Evolutionary conservation across 2,113 vertebrate genomes (phyloP).

Genomic region (Corythoichthys haematopterus): DNA sequence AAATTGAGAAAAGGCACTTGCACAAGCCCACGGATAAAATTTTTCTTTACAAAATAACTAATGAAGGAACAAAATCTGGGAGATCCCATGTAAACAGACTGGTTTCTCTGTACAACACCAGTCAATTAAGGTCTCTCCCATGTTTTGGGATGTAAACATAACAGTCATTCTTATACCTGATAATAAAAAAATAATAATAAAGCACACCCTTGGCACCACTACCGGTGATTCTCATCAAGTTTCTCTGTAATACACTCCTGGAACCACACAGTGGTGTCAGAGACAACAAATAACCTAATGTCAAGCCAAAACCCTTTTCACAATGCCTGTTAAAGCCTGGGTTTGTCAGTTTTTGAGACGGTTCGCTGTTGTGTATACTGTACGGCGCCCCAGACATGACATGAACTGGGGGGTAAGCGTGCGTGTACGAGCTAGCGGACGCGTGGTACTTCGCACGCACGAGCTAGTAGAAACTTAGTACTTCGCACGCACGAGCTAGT

Average conservation of each 20-base stretch:
- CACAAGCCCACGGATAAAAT: constrained; percentile 56
- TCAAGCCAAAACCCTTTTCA: not conserved
- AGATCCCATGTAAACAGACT: constrained; percentile 80
- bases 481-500: too few species aligned
- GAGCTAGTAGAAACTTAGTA: too few species aligned
- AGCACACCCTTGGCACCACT: constrained; percentile 44
- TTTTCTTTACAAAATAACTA: constrained; percentile 6
- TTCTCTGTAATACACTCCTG: constrained; percentile 73
- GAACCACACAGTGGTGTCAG: constrained; percentile 57
- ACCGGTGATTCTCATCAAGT: constrained; percentile 57
- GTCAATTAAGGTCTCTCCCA: constrained; percentile 61
- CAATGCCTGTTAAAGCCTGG: not conserved
- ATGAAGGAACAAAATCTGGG: constrained; percentile 21
- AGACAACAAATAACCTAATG: not conserved
- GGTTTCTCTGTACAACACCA: constrained; percentile 98
- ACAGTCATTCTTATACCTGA: constrained; percentile 42
- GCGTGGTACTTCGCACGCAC: too few species aligned
- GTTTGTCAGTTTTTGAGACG: too few species aligned
- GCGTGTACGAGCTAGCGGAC: too few species aligned
- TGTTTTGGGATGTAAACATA: constrained; percentile 13
- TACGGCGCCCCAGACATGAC: too few species aligned
- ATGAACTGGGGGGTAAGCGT: too few species aligned
- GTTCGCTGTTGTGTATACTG: not conserved
- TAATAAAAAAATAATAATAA: constrained; percentile 20
- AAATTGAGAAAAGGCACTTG: constrained; percentile 79